phyloP scores from a whole-genome alignment of 2,797 vertebrate genomes.

The Poecilia velifera region DNA sequence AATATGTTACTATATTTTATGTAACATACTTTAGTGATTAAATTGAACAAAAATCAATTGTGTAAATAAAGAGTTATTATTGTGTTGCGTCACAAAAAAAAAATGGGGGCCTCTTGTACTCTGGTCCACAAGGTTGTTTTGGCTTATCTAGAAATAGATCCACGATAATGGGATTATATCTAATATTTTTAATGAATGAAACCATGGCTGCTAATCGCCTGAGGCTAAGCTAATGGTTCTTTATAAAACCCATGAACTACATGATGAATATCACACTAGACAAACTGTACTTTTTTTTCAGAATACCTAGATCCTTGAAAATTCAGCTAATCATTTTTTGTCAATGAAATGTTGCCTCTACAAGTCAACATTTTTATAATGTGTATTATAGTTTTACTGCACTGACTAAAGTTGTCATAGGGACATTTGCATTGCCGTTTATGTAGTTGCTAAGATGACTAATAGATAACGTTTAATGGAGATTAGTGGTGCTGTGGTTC shows the following conservation, averaged over 20 bases:
- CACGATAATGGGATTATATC: constrained; percentile 75
- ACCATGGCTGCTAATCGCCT: constrained; percentile 46
- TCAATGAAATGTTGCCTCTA: neutral
- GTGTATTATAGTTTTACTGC: neutral
- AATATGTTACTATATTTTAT: neutral
- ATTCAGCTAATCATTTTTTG: neutral
- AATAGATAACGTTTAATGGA: neutral
- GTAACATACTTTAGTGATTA: neutral
- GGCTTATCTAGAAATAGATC: constrained; percentile 80
- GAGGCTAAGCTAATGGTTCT: constrained; percentile 20
- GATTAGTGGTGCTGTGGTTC: constrained; percentile 21
- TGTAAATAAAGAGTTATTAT: neutral
- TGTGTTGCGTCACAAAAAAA: constrained; percentile 8
- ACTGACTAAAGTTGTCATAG: neutral
- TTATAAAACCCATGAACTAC: constrained; percentile 27
- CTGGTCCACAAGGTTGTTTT: constrained; percentile 57
- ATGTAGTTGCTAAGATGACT: constrained; percentile 6
- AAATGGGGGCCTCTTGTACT: constrained; percentile 14
- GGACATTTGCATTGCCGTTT: neutral
- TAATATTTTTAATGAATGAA: constrained; percentile 69
- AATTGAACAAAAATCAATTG: neutral
- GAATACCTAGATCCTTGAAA: neutral
- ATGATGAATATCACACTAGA: constrained; percentile 13
- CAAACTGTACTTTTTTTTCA: rapidly evolving
- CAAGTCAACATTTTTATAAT: neutral